A percentile compares a stretch with the other conserved stretches of the same genome.
Evolutionary conservation across 2,797 vertebrate genomes (phyloP).

Genomic region (Hyperoplus immaculatus): DNA sequence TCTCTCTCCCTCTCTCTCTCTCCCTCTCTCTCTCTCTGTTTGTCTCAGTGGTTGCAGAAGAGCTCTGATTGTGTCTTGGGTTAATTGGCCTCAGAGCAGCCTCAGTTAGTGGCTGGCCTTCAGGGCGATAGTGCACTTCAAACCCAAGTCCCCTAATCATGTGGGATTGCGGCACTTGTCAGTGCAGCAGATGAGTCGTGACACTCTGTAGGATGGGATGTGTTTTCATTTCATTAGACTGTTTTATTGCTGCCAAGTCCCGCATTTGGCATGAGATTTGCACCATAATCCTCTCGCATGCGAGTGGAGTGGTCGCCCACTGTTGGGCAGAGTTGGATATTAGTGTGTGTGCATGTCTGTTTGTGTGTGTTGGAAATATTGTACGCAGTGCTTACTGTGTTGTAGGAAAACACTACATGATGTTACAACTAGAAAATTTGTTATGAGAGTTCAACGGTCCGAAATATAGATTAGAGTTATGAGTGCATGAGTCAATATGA

Average conservation of each 20-base stretch:
- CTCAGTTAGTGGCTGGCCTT: constrained; percentile 31
- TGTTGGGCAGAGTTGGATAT: constrained; percentile 34
- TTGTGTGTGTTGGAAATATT: constrained; percentile 23
- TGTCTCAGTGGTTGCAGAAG: too few species aligned
- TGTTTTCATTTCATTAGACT: constrained; percentile 69
- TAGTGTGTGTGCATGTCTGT: constrained; percentile 30
- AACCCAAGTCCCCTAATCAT: constrained; percentile 61
- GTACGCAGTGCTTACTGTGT: background rate
- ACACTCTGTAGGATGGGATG: constrained; percentile 45
- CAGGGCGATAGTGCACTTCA: constrained; percentile 52
- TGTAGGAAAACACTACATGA: constrained; percentile 19
- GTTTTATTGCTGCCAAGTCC: constrained; percentile 59
- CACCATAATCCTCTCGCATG: constrained; percentile 58
- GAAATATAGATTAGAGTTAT: too few species aligned
- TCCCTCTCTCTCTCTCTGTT: too few species aligned
- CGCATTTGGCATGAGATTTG: constrained; percentile 52
- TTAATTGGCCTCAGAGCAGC: constrained; percentile 63
- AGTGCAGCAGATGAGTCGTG: constrained; percentile 57
- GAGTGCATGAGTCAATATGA: background rate
- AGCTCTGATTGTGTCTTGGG: constrained; percentile 56
- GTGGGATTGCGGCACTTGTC: constrained; percentile 64
- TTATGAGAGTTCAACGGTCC: background rate
- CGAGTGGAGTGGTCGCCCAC: constrained; percentile 51
- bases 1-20: constrained; percentile 5
- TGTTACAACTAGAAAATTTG: background rate